Percentiles rank a stretch among this genome's conserved stretches.
Evolutionary conservation across 1,140 invertebrate genomes (phyloP).

Genomic region (Pseudobourletiella spinata): DNA sequence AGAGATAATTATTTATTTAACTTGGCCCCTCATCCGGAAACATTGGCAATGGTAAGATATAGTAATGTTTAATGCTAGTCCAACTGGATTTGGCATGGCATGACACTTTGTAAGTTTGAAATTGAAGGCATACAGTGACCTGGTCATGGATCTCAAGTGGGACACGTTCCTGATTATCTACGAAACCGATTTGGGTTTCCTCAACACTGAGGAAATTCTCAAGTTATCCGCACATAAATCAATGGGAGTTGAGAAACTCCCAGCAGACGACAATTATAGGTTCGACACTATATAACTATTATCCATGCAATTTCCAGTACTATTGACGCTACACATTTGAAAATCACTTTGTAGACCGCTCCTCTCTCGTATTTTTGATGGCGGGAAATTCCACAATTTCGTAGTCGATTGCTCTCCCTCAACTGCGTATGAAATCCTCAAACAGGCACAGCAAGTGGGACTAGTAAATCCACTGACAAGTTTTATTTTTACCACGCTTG

Average conservation of each 20-base stretch:
- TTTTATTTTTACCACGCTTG: slow-evolving; percentile 68
- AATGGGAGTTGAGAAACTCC: too few relatives aligned
- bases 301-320: too few relatives aligned
- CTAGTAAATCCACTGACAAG: slow-evolving; percentile 64
- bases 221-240: slow-evolving; percentile 85
- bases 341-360: too few relatives aligned
- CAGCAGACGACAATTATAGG: too few relatives aligned
- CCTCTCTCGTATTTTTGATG: too few relatives aligned
- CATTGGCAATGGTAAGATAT: slow-evolving; percentile 69
- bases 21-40: slow-evolving; percentile 82
- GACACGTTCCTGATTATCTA: slow-evolving; percentile 90
- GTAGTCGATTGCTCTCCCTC: slow-evolving; percentile 64
- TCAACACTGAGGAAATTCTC: slow-evolving; percentile 81
- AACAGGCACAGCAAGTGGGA: slow-evolving; percentile 73
- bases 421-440: slow-evolving; percentile 59
- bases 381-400: slow-evolving; percentile 45
- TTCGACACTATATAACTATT: too few relatives aligned
- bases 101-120: too few relatives aligned
- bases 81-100: neutral
- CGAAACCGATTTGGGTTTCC: slow-evolving; percentile 86
- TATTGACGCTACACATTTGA: too few relatives aligned
- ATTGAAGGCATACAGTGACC: slow-evolving; percentile 83
- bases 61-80: neutral
- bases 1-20: slow-evolving; percentile 84
- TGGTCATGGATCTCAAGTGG: slow-evolving; percentile 82